Conservation (phyloP, 2,797 vertebrate species). For the Coluber constrictor region DNA sequence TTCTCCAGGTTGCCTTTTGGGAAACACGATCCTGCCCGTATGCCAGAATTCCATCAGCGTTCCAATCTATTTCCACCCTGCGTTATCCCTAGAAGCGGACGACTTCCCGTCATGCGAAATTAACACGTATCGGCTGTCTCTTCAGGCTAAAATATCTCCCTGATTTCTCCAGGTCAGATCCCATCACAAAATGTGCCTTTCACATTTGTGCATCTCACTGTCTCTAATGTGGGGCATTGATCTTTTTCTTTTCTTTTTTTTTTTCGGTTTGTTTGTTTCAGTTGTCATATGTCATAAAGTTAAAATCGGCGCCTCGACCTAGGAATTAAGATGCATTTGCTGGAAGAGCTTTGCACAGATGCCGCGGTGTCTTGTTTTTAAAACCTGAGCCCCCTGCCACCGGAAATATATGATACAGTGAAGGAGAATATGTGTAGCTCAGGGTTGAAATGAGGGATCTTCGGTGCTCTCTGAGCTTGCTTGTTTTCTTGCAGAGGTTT, state of each 20-base stretch:
- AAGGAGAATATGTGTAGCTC: too few species aligned
- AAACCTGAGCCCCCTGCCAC: neutral
- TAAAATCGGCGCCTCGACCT: conserved; percentile 12
- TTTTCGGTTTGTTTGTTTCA: neutral
- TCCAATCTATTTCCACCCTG: conserved; percentile 37
- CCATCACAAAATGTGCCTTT: conserved; percentile 3
- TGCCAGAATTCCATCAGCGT: conserved; percentile 40
- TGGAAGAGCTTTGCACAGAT: neutral
- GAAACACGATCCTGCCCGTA: conserved; percentile 20
- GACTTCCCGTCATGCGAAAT: conserved; percentile 47
- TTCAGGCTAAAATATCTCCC: conserved; percentile 40
- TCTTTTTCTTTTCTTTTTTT: neutral
- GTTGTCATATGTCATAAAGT: neutral
- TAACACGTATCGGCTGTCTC: conserved; percentile 30
- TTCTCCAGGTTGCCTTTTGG: neutral
- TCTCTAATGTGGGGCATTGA: neutral
- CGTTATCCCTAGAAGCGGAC: conserved; percentile 20
- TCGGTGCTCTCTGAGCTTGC: too few species aligned
- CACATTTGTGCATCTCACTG: neutral
- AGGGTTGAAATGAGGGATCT: too few species aligned
- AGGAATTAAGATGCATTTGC: conserved; percentile 19
- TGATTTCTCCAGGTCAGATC: conserved; percentile 42
- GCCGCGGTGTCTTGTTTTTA: neutral
- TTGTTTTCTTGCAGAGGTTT: too few species aligned
- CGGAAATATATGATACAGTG: neutral